A percentile compares a stretch with the other conserved stretches of the same genome.
Evolutionary conservation across 2,888 invertebrate species (phyloP).

Genomic region (Microctonus aethiopoides): DNA sequence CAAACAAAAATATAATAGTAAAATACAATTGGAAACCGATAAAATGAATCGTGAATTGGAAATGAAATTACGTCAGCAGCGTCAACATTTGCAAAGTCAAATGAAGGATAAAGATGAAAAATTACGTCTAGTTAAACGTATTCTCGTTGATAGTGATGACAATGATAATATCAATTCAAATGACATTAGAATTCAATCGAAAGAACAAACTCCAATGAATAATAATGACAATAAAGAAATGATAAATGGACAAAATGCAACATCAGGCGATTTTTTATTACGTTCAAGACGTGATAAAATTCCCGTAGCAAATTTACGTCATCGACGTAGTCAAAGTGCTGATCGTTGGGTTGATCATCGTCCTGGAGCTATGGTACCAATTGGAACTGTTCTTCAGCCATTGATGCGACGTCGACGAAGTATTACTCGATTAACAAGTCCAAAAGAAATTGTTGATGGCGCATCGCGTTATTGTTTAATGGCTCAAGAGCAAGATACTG

Average conservation of each 20-base stretch:
- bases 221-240: slow-evolving; percentile 39
- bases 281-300: slow-evolving; percentile 67
- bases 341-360: slow-evolving; percentile 91
- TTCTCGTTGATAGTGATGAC: slow-evolving; percentile 69
- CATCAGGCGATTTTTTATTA: slow-evolving; percentile 46
- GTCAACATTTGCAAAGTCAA: slow-evolving; percentile 70
- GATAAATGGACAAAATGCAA: slow-evolving; percentile 42
- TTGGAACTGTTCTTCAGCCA: slow-evolving; percentile 92
- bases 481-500: slow-evolving; percentile 90
- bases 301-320: slow-evolving; percentile 78
- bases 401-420: slow-evolving; percentile 84
- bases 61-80: slow-evolving; percentile 71
- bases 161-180: slow-evolving; percentile 39
- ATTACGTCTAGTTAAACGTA: slow-evolving; percentile 72
- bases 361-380: slow-evolving; percentile 80
- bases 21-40: slow-evolving; percentile 79
- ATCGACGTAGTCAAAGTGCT: slow-evolving; percentile 85
- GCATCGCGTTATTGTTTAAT: slow-evolving; percentile 90
- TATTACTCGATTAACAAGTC: slow-evolving; percentile 82
- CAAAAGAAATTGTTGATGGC: slow-evolving; percentile 71
- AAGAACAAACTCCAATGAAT: slow-evolving; percentile 42
- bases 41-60: slow-evolving; percentile 80
- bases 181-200: slow-evolving; percentile 9
- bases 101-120: slow-evolving; percentile 75
- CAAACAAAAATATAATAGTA: slow-evolving; percentile 66